These are phyloP conservation scores for Oscheius sp. DNA, from an alignment of 2,888 invertebrate genomes.

Conservation along the genomic window DNA sequence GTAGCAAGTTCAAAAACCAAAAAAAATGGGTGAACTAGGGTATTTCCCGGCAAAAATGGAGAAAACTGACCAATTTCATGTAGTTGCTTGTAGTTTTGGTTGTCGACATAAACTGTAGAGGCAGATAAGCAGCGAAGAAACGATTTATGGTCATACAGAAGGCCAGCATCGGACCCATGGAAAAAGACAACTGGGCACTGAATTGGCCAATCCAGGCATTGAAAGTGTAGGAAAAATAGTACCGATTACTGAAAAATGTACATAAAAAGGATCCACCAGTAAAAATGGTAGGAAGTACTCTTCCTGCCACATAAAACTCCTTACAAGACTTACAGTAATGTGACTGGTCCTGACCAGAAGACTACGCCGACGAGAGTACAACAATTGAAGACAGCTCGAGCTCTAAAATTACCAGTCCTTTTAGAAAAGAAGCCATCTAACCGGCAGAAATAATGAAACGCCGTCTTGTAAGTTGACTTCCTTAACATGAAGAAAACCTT, in stretches of 20 bases:
- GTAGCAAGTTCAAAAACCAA: too few relatives aligned
- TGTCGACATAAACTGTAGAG: constrained; percentile 3
- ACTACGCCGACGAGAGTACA: background rate
- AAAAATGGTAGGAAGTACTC: too few relatives aligned
- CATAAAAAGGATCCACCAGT: too few relatives aligned
- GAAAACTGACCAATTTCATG: too few relatives aligned
- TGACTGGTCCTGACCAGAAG: constrained; percentile 10
- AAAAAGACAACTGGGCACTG: background rate
- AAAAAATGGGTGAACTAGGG: too few relatives aligned
- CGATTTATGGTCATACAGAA: constrained; percentile 23
- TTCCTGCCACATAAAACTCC: too few relatives aligned
- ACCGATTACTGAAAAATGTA: constrained; percentile 11
- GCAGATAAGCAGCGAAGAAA: constrained; percentile 6
- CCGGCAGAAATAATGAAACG: background rate
- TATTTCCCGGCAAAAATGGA: too few relatives aligned
- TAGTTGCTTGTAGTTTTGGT: too few relatives aligned
- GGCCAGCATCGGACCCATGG: constrained; percentile 11
- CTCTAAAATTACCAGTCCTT: background rate
- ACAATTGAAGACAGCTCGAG: background rate
- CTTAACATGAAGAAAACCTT: background rate
- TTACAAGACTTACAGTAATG: constrained; percentile 18
- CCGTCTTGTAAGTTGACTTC: background rate
- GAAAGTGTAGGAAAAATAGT: background rate
- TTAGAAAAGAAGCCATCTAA: background rate
- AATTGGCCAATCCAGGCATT: constrained; percentile 16